A percentile compares a stretch with the other conserved stretches of the same genome.
These are phyloP conservation scores for Seira musarum DNA, from an alignment of 2,888 invertebrate genomes.

Conservation along the genomic window DNA sequence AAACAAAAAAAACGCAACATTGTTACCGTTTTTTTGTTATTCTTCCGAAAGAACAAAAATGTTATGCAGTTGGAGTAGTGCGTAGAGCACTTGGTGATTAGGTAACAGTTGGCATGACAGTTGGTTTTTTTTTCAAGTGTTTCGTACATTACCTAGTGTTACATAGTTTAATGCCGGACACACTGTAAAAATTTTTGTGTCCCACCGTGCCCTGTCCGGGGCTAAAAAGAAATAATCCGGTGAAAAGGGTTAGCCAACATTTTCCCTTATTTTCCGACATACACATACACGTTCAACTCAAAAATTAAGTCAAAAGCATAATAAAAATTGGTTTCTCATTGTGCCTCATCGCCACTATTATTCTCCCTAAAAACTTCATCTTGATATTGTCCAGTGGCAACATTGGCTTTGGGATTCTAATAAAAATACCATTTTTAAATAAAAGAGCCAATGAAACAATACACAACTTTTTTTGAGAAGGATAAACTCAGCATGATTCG, in stretches of 20 bases:
- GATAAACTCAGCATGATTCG: constrained; percentile 11
- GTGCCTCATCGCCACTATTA: background rate
- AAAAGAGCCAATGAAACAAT: constrained; percentile 10
- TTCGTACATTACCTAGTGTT: background rate
- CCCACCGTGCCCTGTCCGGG: constrained; percentile 14
- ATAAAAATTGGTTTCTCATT: constrained; percentile 5
- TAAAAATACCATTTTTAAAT: background rate
- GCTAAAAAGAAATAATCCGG: background rate
- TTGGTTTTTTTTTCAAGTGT: constrained; percentile 50
- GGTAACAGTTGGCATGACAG: constrained; percentile 64
- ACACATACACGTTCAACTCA: no score
- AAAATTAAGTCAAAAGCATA: background rate
- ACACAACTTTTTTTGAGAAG: background rate
- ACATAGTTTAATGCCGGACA: constrained; percentile 24
- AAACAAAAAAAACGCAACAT: constrained; percentile 5
- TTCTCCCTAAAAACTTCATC: background rate
- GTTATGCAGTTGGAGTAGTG: constrained; percentile 7
- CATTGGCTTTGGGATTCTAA: background rate
- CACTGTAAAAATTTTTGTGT: background rate
- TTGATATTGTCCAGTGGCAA: background rate
- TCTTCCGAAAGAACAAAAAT: constrained; percentile 6
- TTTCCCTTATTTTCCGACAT: background rate
- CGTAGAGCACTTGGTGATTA: constrained; percentile 38
- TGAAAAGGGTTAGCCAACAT: constrained; percentile 8
- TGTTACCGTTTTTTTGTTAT: constrained; percentile 16